These are phyloP conservation scores for Typhlomys cinereus DNA, from an alignment of 2,113 vertebrate genomes.

Conservation along the genomic window DNA sequence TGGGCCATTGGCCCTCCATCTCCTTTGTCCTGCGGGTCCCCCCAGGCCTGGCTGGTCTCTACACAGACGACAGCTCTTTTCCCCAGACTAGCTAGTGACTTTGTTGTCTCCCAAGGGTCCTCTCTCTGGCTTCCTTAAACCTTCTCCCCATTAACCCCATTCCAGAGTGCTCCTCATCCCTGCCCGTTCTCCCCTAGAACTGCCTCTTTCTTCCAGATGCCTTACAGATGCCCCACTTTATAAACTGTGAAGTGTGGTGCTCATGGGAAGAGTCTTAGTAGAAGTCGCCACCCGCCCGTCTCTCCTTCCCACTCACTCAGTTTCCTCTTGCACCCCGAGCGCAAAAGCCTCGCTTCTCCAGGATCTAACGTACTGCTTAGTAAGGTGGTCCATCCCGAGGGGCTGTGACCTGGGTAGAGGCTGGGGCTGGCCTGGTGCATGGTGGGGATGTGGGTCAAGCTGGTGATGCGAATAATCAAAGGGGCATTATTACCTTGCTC, in stretches of 20 bases:
- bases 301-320: background rate
- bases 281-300: background rate
- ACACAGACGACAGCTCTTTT: no score
- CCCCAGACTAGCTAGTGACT: background rate
- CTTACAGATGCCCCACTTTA: background rate
- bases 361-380: background rate
- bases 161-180: no score
- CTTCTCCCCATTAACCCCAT: rapidly evolving
- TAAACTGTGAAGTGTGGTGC: background rate
- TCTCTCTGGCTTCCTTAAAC: background rate
- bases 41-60: background rate
- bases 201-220: background rate
- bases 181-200: rapidly evolving
- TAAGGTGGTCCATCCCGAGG: no score
- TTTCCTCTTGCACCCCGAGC: background rate
- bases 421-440: background rate
- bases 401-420: background rate
- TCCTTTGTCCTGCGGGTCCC: background rate
- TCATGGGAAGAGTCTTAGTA: rapidly evolving
- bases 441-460: no score
- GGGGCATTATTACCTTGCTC: no score
- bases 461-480: no score
- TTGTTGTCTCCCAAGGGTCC: no score
- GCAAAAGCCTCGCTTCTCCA: no score
- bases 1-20: rapidly evolving